phyloP scores from a whole-genome alignment of 23 tunicate genomes.

The Ciona savignyi region DNA sequence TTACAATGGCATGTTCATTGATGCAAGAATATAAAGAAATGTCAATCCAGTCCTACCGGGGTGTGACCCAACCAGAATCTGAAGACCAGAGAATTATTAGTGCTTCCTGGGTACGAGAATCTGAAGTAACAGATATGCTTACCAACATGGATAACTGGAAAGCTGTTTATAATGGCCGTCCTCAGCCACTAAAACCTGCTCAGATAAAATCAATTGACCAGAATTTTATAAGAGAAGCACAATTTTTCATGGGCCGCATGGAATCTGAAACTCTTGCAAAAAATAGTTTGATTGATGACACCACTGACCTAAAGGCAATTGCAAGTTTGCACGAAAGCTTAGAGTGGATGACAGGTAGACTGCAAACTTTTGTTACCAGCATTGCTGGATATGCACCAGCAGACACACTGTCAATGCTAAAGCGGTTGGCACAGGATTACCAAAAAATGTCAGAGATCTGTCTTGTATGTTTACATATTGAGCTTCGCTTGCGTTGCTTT shows the following conservation, averaged over 20 bases:
- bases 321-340: slow-evolving; percentile 94
- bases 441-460: slow-evolving; percentile 63
- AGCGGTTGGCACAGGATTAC: slow-evolving; percentile 48
- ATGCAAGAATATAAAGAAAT: slow-evolving; percentile 85
- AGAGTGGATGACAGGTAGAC: slow-evolving; percentile 79
- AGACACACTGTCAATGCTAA: slow-evolving; percentile 53
- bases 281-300: slow-evolving; percentile 38
- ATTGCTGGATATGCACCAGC: slow-evolving; percentile 33
- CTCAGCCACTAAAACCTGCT: slow-evolving; percentile 17
- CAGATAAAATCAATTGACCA: slow-evolving; percentile 11
- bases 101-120: slow-evolving; percentile 68
- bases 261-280: slow-evolving; percentile 10
- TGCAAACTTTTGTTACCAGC: slow-evolving; percentile 28
- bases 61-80: slow-evolving; percentile 68
- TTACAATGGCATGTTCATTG: slow-evolving; percentile 88
- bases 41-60: slow-evolving; percentile 73
- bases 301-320: slow-evolving; percentile 57
- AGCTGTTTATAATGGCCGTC: slow-evolving; percentile 14
- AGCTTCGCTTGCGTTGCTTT: slow-evolving; percentile 59
- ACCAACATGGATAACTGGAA: slow-evolving; percentile 64
- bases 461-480: slow-evolving; percentile 79
- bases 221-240: slow-evolving; percentile 43
- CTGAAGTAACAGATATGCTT: slow-evolving; percentile 37
- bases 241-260: slow-evolving; percentile 45
- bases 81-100: slow-evolving; percentile 72